phyloP scores from a whole-genome alignment of 2,797 vertebrate species.

The Channa striata region DNA sequence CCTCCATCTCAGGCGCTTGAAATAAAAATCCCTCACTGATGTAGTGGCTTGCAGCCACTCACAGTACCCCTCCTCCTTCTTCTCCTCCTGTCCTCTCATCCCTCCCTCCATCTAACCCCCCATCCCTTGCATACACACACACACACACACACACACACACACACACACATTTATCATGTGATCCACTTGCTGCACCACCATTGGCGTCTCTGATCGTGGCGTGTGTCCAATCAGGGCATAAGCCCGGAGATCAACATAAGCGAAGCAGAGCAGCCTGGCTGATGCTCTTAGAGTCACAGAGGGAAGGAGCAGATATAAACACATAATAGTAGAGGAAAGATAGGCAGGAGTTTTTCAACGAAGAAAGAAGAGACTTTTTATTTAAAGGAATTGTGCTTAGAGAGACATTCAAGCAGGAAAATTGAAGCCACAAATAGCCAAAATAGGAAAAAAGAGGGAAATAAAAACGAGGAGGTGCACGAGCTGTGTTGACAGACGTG shows the following conservation, averaged over 20 bases:
- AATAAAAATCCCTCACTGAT: conserved; percentile 66
- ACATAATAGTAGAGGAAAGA: conserved; percentile 39
- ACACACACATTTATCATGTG: conserved; percentile 81
- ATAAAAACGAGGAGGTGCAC: conserved; percentile 42
- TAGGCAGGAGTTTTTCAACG: conserved; percentile 29
- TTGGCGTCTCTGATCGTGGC: conserved; percentile 85
- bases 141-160: conserved; percentile 46
- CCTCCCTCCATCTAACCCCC: conserved; percentile 51
- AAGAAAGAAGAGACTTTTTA: not conserved
- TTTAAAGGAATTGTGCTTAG: conserved; percentile 11
- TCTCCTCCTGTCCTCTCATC: conserved; percentile 52
- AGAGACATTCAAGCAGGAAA: conserved; percentile 18
- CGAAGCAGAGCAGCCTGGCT: conserved; percentile 87
- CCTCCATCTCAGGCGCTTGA: conserved; percentile 60
- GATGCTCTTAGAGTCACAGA: conserved; percentile 83
- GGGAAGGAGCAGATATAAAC: conserved; percentile 59
- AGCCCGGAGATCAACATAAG: conserved; percentile 93
- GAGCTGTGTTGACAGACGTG: conserved; percentile 59
- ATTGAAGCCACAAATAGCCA: conserved; percentile 37
- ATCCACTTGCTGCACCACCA: conserved; percentile 79
- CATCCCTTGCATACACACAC: conserved; percentile 3
- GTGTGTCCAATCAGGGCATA: conserved; percentile 90
- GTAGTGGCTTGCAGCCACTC: conserved; percentile 75
- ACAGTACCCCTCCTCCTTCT: conserved; percentile 64
- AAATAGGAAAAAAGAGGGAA: conserved; percentile 17